These are phyloP conservation scores for Drosophila nigritarsus DNA, from an alignment of 2,888 invertebrate genomes.

Conservation along the genomic window DNA sequence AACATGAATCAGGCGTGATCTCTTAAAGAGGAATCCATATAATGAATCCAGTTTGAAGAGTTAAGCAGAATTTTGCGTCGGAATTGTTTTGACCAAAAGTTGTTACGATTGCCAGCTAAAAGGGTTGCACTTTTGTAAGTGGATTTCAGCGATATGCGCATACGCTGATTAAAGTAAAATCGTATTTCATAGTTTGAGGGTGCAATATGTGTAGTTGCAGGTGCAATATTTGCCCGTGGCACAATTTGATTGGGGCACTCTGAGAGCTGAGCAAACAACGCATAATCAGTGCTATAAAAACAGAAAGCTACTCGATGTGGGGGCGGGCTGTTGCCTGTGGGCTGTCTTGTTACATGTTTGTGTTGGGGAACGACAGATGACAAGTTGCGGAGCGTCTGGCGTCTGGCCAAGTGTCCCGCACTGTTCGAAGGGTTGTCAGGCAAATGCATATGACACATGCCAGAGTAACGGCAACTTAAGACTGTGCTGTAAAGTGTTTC, in stretches of 20 bases:
- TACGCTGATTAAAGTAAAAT: conserved; percentile 6
- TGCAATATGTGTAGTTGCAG: conserved; percentile 10
- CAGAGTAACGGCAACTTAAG: conserved; percentile 41
- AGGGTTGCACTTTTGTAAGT: not conserved
- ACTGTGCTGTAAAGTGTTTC: conserved; percentile 38
- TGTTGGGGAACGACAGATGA: conserved; percentile 17
- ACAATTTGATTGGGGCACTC: conserved; percentile 38
- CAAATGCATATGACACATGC: conserved; percentile 78
- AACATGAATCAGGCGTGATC: not conserved
- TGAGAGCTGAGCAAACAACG: conserved; percentile 59
- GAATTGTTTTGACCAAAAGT: not conserved
- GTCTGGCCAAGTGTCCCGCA: conserved; percentile 38
- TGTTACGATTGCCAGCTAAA: not conserved
- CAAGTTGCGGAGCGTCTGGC: conserved; percentile 26
- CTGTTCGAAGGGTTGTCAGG: conserved; percentile 48
- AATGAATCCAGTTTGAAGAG: not conserved
- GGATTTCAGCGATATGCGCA: conserved; percentile 1
- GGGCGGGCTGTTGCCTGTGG: conserved; percentile 1
- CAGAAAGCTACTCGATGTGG: conserved; percentile 64
- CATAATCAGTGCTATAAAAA: conserved; percentile 63
- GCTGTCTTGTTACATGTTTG: not conserved
- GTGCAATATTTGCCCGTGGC: conserved; percentile 21
- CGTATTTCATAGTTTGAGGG: conserved; percentile 11
- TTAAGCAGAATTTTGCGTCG: not conserved
- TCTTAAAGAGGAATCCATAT: not conserved